A percentile compares a stretch with the other conserved stretches of the same genome.
These are phyloP conservation scores for Epinephelus malabaricus DNA, from an alignment of 2,797 vertebrate genomes.

Conservation along the genomic window DNA sequence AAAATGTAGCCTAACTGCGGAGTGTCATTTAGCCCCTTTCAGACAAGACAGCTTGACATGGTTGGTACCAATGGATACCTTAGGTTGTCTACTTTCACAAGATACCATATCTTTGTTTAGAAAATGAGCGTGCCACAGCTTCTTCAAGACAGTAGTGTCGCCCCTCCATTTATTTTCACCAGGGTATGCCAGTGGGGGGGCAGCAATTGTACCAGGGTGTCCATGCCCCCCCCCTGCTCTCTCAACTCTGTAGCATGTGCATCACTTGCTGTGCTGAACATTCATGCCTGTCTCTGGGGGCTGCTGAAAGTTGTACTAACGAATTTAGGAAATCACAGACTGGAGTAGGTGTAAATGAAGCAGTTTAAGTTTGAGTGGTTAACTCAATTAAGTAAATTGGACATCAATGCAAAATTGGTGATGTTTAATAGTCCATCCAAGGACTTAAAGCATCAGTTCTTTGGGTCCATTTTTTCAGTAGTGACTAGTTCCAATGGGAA, in stretches of 20 bases:
- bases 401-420: conserved; percentile 3
- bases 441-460: conserved; percentile 9
- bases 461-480: neutral
- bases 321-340: conserved; percentile 16
- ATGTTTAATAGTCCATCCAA: conserved; percentile 12
- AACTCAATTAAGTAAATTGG: conserved; percentile 24
- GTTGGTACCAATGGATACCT: too few species aligned
- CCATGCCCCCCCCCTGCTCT: neutral
- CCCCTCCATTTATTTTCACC: too few species aligned
- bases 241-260: neutral
- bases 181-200: too few species aligned
- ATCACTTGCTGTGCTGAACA: neutral
- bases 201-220: too few species aligned
- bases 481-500: neutral
- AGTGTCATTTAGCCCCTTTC: too few species aligned
- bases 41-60: too few species aligned
- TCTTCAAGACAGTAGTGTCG: too few species aligned
- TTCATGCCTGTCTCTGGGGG: neutral
- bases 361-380: conserved; percentile 7
- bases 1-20: too few species aligned
- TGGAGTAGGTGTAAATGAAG: conserved; percentile 11
- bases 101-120: too few species aligned
- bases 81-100: too few species aligned
- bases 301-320: neutral
- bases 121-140: too few species aligned